Base-by-base conservation (phyloP, 2,888 invertebrate species). In the Caenorhabditis parvicauda region DNA sequence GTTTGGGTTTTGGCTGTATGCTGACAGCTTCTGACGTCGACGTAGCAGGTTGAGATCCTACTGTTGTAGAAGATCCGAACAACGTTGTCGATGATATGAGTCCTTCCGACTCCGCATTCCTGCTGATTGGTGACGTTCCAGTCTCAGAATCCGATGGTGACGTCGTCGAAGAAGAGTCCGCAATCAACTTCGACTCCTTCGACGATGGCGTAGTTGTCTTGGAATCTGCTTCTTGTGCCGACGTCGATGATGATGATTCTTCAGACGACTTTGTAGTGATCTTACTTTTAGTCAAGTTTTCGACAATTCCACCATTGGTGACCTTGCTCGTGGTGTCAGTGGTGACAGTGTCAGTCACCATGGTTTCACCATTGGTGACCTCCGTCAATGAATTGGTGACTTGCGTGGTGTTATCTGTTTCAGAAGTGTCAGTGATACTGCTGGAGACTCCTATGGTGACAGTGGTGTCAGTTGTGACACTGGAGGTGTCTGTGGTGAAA, bases 241-340 rank as follows among this genome's bases (percentile, higher is more conserved):
- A 46, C 6, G 53, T 2, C 12, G 43, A 43, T 29, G 27, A 17
- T 7, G 43, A 44, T 37, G 55, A 43, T 22, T 27, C 7, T 37
- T 29, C 46, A 47, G 47, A 56, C 47, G 68, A 69, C 28, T 44
- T 45, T 12, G 64, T n/a, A 29, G 24, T 7, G 47, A 32, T 12
- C 44, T n/a, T 39, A 54, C 28, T 60, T 50, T 19, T 25, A 22
- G 9, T 38, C 46, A n/a, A n/a, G n/a, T n/a, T n/a, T n/a, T n/a
- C n/a, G n/a, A n/a, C n/a, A n/a, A n/a, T n/a, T n/a, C n/a, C n/a
- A n/a, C n/a, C n/a, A n/a, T n/a, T n/a, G n/a, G n/a, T n/a, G n/a
- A n/a, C 41, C 14, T 14, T 41, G n/a, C n/a, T 41, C 14, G 7
- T 41, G 41, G 41, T 7, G 9, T 7, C n/a, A 41, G 41, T 41